Base-by-base conservation (phyloP, 2,888 invertebrate genomes). In the Plagodis dolabraria region DNA sequence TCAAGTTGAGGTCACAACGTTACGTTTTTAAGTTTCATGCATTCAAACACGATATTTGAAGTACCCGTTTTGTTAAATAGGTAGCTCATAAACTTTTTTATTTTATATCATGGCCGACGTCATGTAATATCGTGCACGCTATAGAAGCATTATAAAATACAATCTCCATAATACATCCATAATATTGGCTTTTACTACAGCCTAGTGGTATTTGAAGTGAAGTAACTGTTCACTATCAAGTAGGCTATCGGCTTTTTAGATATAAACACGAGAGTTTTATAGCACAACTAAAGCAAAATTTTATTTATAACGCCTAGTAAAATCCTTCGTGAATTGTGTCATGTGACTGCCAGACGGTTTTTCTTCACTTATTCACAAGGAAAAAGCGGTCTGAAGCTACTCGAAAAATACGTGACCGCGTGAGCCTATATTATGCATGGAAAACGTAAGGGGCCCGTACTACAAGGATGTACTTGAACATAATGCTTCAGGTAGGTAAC, bases 331-430 rank as follows among this genome's bases (percentile, higher is more conserved):
- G 69, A 76, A 79, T 79, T 75, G 76, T 53, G 76, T 73, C 74
- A 70, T 75, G 74, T 84, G 82, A 89, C 85, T 82, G 84, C 80
- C 72, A 75, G 83, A 82, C 86, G 83, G 86, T 87, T 86, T 79
- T 78, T 71, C 74, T 79, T 90, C 82, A 89, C 77, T 89, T 89
- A 90, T 90, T 89, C 87, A 90, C 48, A 83, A 85, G 82, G 79
- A 76, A 75, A 87, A 88, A 87, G 85, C 81, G 84, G 79, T 79
- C 84, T 81, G 78, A 72, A 84, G 85, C 83, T 80, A 81, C 86
- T 85, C 78, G 86, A 86, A 89, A 87, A 85, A 85, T 87, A 90
- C 89, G 89, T 89, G 89, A 87, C 88, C 82, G 80, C 80, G 79
- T 82, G 75, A 78, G 75, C 68, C 73, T 89, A 82, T 87, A 89